phyloP scores from a whole-genome alignment of 2,797 vertebrate genomes.

The Bryconaethiops microstoma region DNA sequence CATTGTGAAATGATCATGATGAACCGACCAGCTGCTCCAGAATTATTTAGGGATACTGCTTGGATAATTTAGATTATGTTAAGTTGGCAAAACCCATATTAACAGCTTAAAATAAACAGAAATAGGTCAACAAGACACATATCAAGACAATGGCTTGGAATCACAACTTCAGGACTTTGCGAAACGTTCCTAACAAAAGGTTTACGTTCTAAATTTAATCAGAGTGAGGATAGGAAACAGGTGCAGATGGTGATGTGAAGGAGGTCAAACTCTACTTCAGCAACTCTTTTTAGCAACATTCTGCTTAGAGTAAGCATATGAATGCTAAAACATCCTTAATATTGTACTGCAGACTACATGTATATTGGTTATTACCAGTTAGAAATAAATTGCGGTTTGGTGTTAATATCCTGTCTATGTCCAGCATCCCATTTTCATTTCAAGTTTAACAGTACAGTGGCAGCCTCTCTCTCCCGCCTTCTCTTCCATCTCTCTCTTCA shows the following conservation, averaged over 20 bases:
- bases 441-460: neutral
- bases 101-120: neutral
- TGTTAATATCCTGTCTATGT: neutral
- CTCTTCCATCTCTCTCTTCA: neutral
- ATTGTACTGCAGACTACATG: neutral
- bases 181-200: neutral
- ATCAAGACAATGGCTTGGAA: neutral
- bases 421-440: neutral
- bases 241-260: neutral
- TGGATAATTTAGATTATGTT: neutral
- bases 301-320: no score
- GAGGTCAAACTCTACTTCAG: neutral
- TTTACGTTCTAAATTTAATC: neutral
- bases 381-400: neutral
- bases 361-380: neutral
- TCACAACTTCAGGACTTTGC: neutral
- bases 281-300: neutral
- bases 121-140: neutral
- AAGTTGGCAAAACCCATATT: neutral
- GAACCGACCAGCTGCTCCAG: no score
- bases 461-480: neutral
- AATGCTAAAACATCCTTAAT: neutral
- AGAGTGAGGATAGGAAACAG: neutral
- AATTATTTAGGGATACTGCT: neutral
- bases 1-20: no score